phyloP scores from a whole-genome alignment of 2,797 vertebrate genomes.

The Cuculus canorus region DNA sequence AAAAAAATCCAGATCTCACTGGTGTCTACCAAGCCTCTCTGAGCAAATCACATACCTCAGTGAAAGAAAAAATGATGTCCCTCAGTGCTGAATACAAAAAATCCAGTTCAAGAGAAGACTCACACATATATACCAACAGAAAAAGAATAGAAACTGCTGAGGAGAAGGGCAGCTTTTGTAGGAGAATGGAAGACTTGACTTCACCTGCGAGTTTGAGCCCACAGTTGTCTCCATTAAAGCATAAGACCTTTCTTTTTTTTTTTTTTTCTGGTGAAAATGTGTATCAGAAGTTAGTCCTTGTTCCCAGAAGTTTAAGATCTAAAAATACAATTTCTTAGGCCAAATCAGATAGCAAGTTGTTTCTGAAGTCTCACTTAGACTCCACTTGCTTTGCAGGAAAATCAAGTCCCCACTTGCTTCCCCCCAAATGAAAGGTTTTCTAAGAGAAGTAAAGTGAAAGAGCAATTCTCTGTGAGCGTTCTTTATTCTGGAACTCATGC shows the following conservation, averaged over 20 bases:
- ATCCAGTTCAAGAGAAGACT: background rate
- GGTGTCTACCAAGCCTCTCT: background rate
- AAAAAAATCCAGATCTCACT: background rate
- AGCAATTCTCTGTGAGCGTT: background rate
- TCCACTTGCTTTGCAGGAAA: slow-evolving; percentile 27
- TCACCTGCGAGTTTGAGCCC: background rate
- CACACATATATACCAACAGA: background rate
- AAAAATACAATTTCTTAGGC: slow-evolving; percentile 57
- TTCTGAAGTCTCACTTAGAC: slow-evolving; percentile 54
- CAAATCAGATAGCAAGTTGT: slow-evolving; percentile 18
- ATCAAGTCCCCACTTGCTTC: slow-evolving; percentile 8
- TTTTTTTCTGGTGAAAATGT: background rate
- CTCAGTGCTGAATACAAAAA: background rate
- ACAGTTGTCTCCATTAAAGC: slow-evolving; percentile 10
- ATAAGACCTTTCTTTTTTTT: background rate
- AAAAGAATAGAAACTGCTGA: background rate
- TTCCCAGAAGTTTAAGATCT: slow-evolving; percentile 47
- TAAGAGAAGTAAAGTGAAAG: slow-evolving; percentile 28
- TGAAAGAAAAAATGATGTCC: background rate
- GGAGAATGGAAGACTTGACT: slow-evolving; percentile 9
- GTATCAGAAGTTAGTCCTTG: slow-evolving; percentile 19
- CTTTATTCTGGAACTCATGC: slow-evolving; percentile 50
- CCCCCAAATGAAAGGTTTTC: slow-evolving; percentile 38
- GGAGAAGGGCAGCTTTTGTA: background rate
- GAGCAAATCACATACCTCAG: background rate